Conservation (phyloP, 2,888 invertebrate species). For the Artemia sinica region DNA sequence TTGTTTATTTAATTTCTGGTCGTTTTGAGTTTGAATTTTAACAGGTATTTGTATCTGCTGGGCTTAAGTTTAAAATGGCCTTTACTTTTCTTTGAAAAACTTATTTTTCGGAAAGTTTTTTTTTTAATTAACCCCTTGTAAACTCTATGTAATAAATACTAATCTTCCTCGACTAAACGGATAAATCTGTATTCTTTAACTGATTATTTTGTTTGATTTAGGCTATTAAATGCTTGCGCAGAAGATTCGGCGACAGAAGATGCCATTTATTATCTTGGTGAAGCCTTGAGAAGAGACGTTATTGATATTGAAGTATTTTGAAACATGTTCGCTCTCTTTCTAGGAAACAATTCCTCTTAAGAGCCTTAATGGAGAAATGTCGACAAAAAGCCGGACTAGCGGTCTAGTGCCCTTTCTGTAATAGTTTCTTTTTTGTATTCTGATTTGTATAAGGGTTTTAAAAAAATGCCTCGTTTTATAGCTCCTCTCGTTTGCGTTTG, state of each 20-base stretch:
- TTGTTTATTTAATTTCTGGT: too few species aligned
- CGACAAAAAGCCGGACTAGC: constrained; percentile 66
- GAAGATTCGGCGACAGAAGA: constrained; percentile 97
- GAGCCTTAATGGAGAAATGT: constrained; percentile 91
- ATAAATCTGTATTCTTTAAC: not conserved
- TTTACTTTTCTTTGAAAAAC: too few species aligned
- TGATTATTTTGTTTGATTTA: constrained; percentile 29
- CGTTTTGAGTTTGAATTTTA: too few species aligned
- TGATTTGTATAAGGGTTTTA: too few species aligned
- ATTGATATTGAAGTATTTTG: constrained; percentile 90
- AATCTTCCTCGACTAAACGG: constrained; percentile 10
- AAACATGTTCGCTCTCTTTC: constrained; percentile 90
- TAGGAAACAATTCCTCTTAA: constrained; percentile 81
- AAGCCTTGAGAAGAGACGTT: constrained; percentile 73
- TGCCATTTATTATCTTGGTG: constrained; percentile 93
- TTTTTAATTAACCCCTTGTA: not conserved
- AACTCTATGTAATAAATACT: constrained; percentile 13
- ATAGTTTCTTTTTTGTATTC: too few species aligned
- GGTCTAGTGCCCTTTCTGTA: constrained; percentile 18
- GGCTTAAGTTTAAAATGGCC: too few species aligned
- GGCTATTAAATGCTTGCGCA: constrained; percentile 77
- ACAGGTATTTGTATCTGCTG: too few species aligned
- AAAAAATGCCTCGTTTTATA: too few species aligned
- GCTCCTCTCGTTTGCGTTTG: too few species aligned
- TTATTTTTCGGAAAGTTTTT: too few species aligned